Conservation (phyloP, 2,888 invertebrate genomes). For the Sarcophaga rosellei region DNA sequence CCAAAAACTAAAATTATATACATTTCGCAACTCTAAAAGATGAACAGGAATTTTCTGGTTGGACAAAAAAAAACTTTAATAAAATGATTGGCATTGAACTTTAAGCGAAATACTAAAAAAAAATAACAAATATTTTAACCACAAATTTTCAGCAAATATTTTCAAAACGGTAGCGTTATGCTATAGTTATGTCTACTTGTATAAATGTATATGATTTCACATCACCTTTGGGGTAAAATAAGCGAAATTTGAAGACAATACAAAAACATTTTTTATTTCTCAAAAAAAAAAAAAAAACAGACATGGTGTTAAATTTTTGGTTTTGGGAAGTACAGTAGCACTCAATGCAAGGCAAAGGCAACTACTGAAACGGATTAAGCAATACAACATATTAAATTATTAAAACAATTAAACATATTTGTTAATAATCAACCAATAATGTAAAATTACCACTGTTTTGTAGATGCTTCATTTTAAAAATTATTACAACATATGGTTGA, state of each 20-base stretch:
- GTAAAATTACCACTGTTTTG: too few species aligned
- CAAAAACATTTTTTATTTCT: background rate
- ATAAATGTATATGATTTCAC: background rate
- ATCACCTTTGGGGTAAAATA: slow-evolving; percentile 26
- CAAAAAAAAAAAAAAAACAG: background rate
- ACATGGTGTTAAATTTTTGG: background rate
- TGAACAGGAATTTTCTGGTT: slow-evolving; percentile 34
- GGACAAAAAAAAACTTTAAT: slow-evolving; percentile 60
- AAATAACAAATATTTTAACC: slow-evolving; percentile 65
- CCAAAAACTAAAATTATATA: slow-evolving; percentile 15
- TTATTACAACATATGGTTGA: too few species aligned
- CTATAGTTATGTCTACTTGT: slow-evolving; percentile 32
- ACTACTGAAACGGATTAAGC: background rate
- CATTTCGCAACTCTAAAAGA: slow-evolving; percentile 35
- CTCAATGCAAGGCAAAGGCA: background rate
- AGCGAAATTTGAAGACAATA: slow-evolving; percentile 7
- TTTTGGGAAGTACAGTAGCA: slow-evolving; percentile 5
- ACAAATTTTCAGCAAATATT: slow-evolving; percentile 73
- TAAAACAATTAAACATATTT: background rate
- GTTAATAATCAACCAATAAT: background rate
- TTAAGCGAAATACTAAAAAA: slow-evolving; percentile 69
- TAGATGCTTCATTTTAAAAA: too few species aligned
- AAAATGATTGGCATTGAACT: slow-evolving; percentile 76
- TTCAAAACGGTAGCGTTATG: slow-evolving; percentile 72
- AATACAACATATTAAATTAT: background rate